These are phyloP conservation scores for Batillaria attramentaria DNA, from an alignment of 1,140 invertebrate species.

Conservation along the genomic window DNA sequence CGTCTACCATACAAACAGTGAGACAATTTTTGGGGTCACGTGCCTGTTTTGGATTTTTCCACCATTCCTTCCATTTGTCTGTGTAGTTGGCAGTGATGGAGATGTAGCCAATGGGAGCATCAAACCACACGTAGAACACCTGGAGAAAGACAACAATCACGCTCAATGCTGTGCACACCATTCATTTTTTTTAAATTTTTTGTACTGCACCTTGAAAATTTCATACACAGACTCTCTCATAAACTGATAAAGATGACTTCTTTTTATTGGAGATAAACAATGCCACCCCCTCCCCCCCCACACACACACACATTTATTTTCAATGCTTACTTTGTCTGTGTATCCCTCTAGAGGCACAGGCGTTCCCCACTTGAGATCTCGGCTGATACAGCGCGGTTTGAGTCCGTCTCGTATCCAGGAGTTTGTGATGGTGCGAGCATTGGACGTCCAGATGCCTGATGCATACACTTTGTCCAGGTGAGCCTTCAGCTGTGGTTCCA, in stretches of 20 bases:
- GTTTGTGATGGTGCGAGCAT: slow-evolving; percentile 89
- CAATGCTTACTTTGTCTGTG: slow-evolving; percentile 63
- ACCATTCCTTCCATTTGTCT: slow-evolving; percentile 94
- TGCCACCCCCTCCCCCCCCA: too few relatives aligned
- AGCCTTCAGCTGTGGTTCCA: slow-evolving; percentile 82
- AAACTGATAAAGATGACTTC: too few relatives aligned
- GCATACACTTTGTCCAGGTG: slow-evolving; percentile 80
- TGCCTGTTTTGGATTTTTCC: slow-evolving; percentile 85
- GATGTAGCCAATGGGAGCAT: slow-evolving; percentile 98
- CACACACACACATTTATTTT: too few relatives aligned
- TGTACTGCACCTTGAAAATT: too few relatives aligned
- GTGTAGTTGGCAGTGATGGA: slow-evolving; percentile 96
- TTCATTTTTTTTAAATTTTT: neutral
- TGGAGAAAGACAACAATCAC: slow-evolving; percentile 56
- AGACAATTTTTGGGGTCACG: too few relatives aligned
- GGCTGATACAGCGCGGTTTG: slow-evolving; percentile 94
- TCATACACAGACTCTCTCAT: too few relatives aligned
- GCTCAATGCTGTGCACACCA: neutral
- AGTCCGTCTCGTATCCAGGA: slow-evolving; percentile 95
- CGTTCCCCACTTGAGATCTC: slow-evolving; percentile 98
- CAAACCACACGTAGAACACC: slow-evolving; percentile 99
- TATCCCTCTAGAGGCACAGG: slow-evolving; percentile 90
- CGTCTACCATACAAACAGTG: too few relatives aligned
- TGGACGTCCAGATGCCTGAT: slow-evolving; percentile 86
- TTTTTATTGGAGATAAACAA: too few relatives aligned